Evolutionary conservation across 2,888 invertebrate genomes (phyloP).

Genomic region (Clistopyga incitator): DNA sequence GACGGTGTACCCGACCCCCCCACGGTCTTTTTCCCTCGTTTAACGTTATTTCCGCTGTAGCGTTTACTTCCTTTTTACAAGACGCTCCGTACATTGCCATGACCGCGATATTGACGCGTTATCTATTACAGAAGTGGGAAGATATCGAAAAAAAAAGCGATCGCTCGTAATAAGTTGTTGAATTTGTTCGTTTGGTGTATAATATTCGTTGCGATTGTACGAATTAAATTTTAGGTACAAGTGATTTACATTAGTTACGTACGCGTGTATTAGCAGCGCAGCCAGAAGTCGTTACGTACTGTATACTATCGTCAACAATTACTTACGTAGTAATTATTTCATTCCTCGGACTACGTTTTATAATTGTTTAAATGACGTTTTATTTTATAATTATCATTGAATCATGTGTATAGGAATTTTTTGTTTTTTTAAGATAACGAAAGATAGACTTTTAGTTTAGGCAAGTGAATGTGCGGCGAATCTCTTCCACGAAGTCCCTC

Average conservation of each 20-base stretch:
- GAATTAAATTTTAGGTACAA: constrained; percentile 40
- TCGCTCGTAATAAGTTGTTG: constrained; percentile 33
- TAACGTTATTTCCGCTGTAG: not conserved
- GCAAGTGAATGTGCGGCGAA: constrained; percentile 77
- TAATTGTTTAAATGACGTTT: constrained; percentile 66
- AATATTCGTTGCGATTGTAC: constrained; percentile 52
- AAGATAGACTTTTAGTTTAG: constrained; percentile 75
- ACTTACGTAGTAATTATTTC: constrained; percentile 66
- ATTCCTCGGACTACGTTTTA: constrained; percentile 70
- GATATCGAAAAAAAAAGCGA: constrained; percentile 19
- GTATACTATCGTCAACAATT: constrained; percentile 35
- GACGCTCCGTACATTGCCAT: constrained; percentile 34
- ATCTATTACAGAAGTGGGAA: not conserved
- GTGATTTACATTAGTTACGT: constrained; percentile 66
- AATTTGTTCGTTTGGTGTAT: constrained; percentile 46
- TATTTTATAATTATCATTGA: constrained; percentile 11
- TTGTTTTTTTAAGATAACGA: constrained; percentile 34
- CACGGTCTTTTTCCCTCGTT: constrained; percentile 12
- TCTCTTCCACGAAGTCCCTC: constrained; percentile 78
- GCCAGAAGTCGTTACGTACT: constrained; percentile 49
- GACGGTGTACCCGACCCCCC: constrained; percentile 45
- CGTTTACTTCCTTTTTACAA: constrained; percentile 22
- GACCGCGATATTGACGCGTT: constrained; percentile 12
- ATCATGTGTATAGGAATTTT: constrained; percentile 17
- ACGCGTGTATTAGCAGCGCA: constrained; percentile 48